Evolutionary conservation across 2,113 vertebrate genomes (phyloP), one percentile per base, ranked within the genome.

Genomic region (Cyphomyrus plagiostoma): DNA sequence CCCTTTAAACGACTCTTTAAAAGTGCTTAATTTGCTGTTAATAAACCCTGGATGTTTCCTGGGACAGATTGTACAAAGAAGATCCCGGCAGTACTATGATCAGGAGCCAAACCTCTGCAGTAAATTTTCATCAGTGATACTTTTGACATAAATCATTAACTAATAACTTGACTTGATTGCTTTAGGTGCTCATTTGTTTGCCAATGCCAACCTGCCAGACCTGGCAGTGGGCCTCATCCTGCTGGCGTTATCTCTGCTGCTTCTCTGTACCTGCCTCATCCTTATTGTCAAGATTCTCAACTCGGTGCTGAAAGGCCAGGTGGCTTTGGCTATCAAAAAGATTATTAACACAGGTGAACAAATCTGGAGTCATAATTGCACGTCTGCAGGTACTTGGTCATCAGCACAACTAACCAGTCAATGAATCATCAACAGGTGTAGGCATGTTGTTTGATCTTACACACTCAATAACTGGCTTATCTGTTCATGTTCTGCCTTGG

Each of bases 261-360:
- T 96, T 89, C 95, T 99, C 70, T 99, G 98, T 45, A 94, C 95
- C 88, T 99, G 98, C 93, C 95, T 99, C 93, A 95, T 99, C 91
- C 92, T 97, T 91, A 99, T 99, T 0, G 98, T 99, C 93, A 99
- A 99, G 92, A 93, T 99, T 46, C 95, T 99, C 91, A 98, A 98
- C 95, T 98, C 98, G 8, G 96, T 99, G 95, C 96, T 99, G 80
- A 96, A 96, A 92, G 98, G 98, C 49, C 98, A 98, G 95, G 97
- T 99, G 52, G 98, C 98, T 0, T 86, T 94, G 2, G 91, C 97
- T 93, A 99, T 99, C 95, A 99, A 98, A 96, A 99, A 99, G 94
- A 96, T 98, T 49, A 94, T 99, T 92, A 99, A 99, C 94, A 99
- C 97, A 50, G 98, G 98, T 99, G 26, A 45, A 35, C 30, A 82